phyloP scores from a whole-genome alignment of 2,888 invertebrate species.

The Zaprionus obscuricornis region DNA sequence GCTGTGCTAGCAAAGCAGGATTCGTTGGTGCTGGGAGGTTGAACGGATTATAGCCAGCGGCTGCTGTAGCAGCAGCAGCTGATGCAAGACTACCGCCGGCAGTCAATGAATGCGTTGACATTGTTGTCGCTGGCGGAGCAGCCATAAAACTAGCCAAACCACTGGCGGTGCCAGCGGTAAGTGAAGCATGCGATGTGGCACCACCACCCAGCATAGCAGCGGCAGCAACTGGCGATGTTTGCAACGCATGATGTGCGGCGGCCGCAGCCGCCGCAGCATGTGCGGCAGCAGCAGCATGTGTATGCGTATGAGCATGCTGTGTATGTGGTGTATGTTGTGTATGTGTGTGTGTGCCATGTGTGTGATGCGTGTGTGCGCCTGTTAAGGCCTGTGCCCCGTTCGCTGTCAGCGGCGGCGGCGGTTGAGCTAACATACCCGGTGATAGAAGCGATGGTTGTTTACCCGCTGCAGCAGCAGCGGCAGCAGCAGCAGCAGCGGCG shows the following conservation, averaged over 20 bases:
- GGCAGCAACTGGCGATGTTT: slow-evolving; percentile 55
- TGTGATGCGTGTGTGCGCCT: no score
- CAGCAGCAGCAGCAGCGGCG: slow-evolving; percentile 84
- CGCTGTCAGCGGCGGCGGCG: slow-evolving; percentile 83
- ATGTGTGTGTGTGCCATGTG: no score
- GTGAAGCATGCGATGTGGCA: slow-evolving; percentile 34
- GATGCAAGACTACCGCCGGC: slow-evolving; percentile 61
- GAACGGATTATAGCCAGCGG: no score
- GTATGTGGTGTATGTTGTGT: no score
- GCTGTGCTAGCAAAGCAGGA: slow-evolving; percentile 84
- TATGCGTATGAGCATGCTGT: slow-evolving; percentile 57
- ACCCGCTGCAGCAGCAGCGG: slow-evolving; percentile 84
- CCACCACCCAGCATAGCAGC: slow-evolving; percentile 32
- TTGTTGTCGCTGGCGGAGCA: slow-evolving; percentile 51
- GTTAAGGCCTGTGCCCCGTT: slow-evolving; percentile 84
- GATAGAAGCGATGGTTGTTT: slow-evolving; percentile 86
- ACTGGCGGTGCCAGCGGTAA: slow-evolving; percentile 41
- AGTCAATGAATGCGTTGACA: slow-evolving; percentile 62
- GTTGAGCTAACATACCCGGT: slow-evolving; percentile 87
- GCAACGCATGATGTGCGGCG: slow-evolving; percentile 62
- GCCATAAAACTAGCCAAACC: slow-evolving; percentile 54
- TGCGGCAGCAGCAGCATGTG: slow-evolving; percentile 51
- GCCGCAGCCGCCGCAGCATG: slow-evolving; percentile 55
- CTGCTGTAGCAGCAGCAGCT: slow-evolving; percentile 24
- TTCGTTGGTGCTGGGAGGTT: slow-evolving; percentile 65